These are phyloP conservation scores for Perdita meconis DNA, from an alignment of 2,888 invertebrate genomes.

Conservation along the genomic window DNA sequence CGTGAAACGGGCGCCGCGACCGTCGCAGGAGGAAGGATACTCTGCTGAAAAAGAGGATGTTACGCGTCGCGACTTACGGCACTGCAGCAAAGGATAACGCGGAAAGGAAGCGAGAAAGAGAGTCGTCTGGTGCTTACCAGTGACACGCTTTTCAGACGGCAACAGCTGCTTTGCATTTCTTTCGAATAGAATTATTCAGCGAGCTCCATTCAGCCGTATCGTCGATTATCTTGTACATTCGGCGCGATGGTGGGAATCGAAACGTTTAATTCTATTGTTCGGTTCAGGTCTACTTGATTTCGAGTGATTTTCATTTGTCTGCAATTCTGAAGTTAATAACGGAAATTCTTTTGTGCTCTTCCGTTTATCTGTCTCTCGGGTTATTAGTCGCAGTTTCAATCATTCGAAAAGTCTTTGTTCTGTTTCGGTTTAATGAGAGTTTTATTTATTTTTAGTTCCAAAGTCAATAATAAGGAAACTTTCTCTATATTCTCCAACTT, in stretches of 20 bases:
- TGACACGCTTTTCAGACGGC: slow-evolving; percentile 12
- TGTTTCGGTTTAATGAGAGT: too few species aligned
- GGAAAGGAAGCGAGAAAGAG: slow-evolving; percentile 30
- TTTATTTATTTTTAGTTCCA: too few species aligned
- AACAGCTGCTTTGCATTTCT: slow-evolving; percentile 15
- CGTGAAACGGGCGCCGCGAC: slow-evolving; percentile 33
- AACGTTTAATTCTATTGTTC: too few species aligned
- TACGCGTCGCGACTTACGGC: slow-evolving; percentile 12
- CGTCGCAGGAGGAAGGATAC: slow-evolving; percentile 51
- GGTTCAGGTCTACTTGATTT: too few species aligned
- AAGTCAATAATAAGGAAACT: too few species aligned
- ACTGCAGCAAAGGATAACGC: slow-evolving; percentile 42
- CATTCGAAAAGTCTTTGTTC: too few species aligned
- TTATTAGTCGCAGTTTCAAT: too few species aligned
- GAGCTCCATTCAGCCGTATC: background rate
- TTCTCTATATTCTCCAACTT: too few species aligned
- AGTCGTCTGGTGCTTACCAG: slow-evolving; percentile 12
- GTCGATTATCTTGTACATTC: background rate
- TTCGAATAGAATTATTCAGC: slow-evolving; percentile 3
- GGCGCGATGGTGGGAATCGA: background rate
- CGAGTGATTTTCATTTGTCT: too few species aligned
- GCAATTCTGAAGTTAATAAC: too few species aligned
- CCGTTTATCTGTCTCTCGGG: too few species aligned
- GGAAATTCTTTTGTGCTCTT: too few species aligned
- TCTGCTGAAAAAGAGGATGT: slow-evolving; percentile 36